phyloP scores from a whole-genome alignment of 2,888 invertebrate genomes.

The Lampropteryx suffumata region DNA sequence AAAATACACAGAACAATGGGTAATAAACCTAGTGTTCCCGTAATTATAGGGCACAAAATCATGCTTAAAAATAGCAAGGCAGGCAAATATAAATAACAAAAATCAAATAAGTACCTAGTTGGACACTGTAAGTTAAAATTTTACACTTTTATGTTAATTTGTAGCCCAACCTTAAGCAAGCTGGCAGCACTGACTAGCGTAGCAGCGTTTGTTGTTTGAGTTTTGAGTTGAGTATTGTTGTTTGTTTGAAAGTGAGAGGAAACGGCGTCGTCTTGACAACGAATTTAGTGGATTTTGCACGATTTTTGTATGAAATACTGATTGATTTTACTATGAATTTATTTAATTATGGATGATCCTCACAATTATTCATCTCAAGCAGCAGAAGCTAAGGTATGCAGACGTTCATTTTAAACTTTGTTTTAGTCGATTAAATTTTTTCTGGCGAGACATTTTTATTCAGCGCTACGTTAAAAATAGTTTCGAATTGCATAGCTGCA shows the following conservation, averaged over 20 bases:
- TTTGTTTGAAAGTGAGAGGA: conserved; percentile 64
- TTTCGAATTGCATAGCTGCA: conserved; percentile 59
- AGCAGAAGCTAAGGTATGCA: conserved; percentile 65
- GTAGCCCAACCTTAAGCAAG: background rate
- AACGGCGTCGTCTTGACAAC: conserved; percentile 80
- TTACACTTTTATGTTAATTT: background rate
- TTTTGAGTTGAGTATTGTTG: too few relatives aligned
- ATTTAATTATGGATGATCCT: conserved; percentile 77
- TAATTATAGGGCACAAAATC: too few relatives aligned
- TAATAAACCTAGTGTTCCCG: too few relatives aligned
- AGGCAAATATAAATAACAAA: too few relatives aligned
- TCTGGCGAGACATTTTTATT: conserved; percentile 58
- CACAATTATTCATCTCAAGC: conserved; percentile 54
- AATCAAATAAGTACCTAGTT: too few relatives aligned
- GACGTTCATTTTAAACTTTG: conserved; percentile 13
- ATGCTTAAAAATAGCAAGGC: too few relatives aligned
- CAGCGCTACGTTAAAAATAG: conserved; percentile 63
- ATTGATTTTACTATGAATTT: conserved; percentile 72
- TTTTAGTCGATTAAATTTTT: conserved; percentile 32
- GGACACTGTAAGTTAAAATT: too few relatives aligned
- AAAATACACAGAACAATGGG: too few relatives aligned
- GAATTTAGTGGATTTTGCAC: conserved; percentile 63
- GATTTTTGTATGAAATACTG: conserved; percentile 59
- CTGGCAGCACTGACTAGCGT: conserved; percentile 17
- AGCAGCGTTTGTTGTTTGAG: too few relatives aligned